Conservation (phyloP, 2,113 vertebrate species). For the Merops nubicus region DNA sequence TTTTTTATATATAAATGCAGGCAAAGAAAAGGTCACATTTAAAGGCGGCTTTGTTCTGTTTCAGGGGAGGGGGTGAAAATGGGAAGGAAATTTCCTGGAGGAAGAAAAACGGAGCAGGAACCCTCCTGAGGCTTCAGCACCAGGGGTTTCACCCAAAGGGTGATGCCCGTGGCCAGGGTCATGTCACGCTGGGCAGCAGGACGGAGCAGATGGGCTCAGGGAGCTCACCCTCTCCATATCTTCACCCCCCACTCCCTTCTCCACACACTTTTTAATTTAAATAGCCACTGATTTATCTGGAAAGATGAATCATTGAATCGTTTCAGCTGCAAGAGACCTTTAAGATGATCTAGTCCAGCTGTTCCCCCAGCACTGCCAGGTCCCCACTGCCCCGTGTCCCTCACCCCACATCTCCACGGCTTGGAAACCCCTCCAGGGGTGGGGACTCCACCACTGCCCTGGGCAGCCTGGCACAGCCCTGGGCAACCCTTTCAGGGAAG, state of each 20-base stretch:
- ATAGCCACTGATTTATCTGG: neutral
- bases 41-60: neutral
- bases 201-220: rapidly evolving
- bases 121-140: neutral
- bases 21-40: neutral
- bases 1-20: rapidly evolving
- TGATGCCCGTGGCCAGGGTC: neutral
- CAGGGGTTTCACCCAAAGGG: neutral
- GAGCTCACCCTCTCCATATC: neutral
- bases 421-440: no score
- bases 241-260: rapidly evolving
- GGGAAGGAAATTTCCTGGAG: neutral
- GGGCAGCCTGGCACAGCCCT: no score
- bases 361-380: no score
- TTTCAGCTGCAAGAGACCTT: no score
- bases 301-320: neutral
- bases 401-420: no score
- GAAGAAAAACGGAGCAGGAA: neutral
- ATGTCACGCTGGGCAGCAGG: neutral
- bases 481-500: no score
- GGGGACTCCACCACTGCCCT: no score
- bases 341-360: no score
- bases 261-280: neutral
- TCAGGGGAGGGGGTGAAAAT: neutral
- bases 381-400: no score